phyloP scores from a whole-genome alignment of 2,888 invertebrate species.

The Eremobia ochroleuca region DNA sequence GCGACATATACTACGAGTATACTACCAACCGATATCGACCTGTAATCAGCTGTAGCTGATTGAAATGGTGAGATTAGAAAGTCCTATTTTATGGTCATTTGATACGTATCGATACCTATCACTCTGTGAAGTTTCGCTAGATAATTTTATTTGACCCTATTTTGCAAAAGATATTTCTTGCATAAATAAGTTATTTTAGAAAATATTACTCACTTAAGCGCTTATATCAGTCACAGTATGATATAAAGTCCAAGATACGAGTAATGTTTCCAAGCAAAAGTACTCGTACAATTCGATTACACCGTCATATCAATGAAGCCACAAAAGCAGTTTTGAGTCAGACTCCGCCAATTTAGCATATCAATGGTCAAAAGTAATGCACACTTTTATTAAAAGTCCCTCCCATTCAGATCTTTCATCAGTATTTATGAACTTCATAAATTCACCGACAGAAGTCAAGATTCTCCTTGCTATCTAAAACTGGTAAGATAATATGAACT shows the following conservation, averaged over 20 bases:
- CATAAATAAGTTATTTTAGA: not conserved
- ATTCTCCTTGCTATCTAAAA: conserved; percentile 6
- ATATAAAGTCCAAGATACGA: not conserved
- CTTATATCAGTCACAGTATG: not conserved
- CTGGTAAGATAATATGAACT: not conserved
- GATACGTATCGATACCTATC: not conserved
- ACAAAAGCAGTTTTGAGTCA: not conserved
- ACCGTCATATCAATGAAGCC: conserved; percentile 24
- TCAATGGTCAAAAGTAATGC: conserved; percentile 3
- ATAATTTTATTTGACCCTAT: not conserved
- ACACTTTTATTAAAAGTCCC: not conserved
- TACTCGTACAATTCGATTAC: conserved; percentile 7
- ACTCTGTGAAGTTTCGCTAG: not conserved
- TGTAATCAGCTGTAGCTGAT: not conserved
- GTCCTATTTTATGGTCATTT: not conserved
- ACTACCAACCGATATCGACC: not conserved
- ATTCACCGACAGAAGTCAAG: not conserved
- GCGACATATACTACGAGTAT: no score
- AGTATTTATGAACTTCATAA: conserved; percentile 14
- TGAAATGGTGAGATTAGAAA: not conserved
- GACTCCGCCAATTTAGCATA: not conserved
- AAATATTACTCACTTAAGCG: not conserved
- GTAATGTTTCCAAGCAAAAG: not conserved
- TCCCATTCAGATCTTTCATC: not conserved
- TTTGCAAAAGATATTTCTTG: not conserved